These are phyloP conservation scores for Drosophila pallidifrons DNA, from an alignment of 1,140 invertebrate genomes.

Conservation along the genomic window DNA sequence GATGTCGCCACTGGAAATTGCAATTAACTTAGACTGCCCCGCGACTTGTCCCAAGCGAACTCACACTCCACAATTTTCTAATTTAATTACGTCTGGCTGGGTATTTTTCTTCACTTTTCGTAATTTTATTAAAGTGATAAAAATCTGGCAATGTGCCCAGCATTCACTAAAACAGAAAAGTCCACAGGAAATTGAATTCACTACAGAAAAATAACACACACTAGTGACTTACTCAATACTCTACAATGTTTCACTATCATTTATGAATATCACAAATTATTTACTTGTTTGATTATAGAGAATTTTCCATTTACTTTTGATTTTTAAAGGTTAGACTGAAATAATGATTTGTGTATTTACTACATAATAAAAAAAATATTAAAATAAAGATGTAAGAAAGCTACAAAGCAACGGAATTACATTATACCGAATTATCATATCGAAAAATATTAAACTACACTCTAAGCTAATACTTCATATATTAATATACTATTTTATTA, in stretches of 20 bases:
- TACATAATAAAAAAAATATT: no score
- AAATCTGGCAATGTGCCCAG: conserved; percentile 37
- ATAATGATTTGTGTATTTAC: no score
- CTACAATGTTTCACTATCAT: not conserved
- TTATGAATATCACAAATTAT: no score
- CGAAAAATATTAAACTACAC: no score
- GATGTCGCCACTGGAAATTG: conserved; percentile 62
- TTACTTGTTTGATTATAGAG: no score
- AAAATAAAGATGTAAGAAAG: no score
- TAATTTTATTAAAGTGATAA: conserved; percentile 37
- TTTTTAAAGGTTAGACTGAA: no score
- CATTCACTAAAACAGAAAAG: conserved; percentile 2
- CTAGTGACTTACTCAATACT: not conserved
- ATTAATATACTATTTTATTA: no score
- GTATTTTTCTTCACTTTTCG: conserved; percentile 45
- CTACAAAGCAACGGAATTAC: no score
- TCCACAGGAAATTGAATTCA: conserved; percentile 16
- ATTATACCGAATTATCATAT: no score
- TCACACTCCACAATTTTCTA: conserved; percentile 17
- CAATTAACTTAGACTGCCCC: conserved; percentile 44
- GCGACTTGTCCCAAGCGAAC: not conserved
- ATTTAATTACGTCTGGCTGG: conserved; percentile 29
- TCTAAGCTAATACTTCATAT: no score
- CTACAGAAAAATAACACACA: not conserved
- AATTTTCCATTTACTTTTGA: no score